Conservation (phyloP, 2,113 vertebrate species). For the Prolemur simus region DNA sequence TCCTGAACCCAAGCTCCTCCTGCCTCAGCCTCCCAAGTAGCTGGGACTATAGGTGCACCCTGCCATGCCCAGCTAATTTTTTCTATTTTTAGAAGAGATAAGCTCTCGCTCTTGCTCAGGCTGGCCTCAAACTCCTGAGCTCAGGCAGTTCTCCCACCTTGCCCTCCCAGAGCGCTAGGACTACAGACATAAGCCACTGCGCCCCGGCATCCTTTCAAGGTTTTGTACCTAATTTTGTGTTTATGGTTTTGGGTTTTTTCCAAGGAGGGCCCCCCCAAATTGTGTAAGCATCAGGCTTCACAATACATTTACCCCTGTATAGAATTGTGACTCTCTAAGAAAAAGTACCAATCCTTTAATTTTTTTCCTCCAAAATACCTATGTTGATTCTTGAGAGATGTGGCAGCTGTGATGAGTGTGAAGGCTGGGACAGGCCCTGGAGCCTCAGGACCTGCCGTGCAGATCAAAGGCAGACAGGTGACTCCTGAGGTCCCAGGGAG, state of each 20-base stretch:
- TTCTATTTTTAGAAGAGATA: no score
- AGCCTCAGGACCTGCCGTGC: not conserved
- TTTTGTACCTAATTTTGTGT: no score
- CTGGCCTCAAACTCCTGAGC: no score
- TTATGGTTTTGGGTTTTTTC: not conserved
- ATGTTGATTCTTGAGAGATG: not conserved
- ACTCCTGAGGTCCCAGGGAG: not conserved
- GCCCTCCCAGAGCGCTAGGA: no score
- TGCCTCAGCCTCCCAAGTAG: no score
- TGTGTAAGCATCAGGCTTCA: not conserved
- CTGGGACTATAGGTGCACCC: no score
- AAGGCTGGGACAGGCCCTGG: not conserved
- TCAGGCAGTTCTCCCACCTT: no score
- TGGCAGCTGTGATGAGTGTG: not conserved
- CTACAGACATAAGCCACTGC: no score
- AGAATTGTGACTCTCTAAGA: not conserved
- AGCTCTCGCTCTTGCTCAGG: no score
- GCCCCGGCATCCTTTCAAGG: no score
- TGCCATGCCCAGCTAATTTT: no score
- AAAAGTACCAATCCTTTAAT: not conserved
- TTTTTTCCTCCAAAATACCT: not conserved
- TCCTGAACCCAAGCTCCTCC: no score
- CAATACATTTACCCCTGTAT: not conserved
- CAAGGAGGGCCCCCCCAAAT: not conserved
- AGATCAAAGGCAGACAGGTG: not conserved